Base-by-base conservation (phyloP, 1,140 invertebrate species). In the Papilio helenus region DNA sequence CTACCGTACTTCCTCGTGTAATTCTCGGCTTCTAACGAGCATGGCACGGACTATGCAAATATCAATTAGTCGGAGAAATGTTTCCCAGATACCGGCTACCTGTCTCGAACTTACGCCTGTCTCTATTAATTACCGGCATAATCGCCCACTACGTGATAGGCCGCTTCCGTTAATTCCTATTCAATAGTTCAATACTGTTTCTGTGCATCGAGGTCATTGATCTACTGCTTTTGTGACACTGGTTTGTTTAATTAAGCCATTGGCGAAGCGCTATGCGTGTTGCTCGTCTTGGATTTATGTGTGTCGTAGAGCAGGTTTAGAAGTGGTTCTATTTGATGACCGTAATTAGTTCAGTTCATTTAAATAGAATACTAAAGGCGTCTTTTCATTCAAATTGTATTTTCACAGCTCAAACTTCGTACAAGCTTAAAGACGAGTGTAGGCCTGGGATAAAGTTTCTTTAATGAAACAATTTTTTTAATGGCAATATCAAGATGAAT, bases 1-100 rank as follows among this genome's bases (percentile, higher is more conserved):
- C 84, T 73, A 81, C 84, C 76, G 58, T 79, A 81, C 84, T 88
- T 88, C 87, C 87, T 85, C 79, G 79, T 85, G 80, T 68, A 80
- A 51, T 81, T 86, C 81, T 82, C 82, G 79, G 72, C 73, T 79
- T n/a, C 83, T 86, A 87, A 86, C 83, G 83, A 88, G 85, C 80
- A 81, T 83, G 76, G 82, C 34, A 34, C 76, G 79, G 80, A 78
- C 84, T 84, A 88, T 88, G 87, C 84, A 88, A 88, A 90, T 90
- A 90, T 90, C 87, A 88, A 88, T 90, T 90, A 90, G 85, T 76
- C 73, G 80, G 85, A 82, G 87, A 87, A 88, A 90, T 87, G 88
- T 87, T 86, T 80, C 83, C 82, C 84, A 80, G 79, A 84, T 83
- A 87, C 65, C 79, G 79, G 83, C 86, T 86, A 85, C 84, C 84